phyloP scores from a whole-genome alignment of 2,113 vertebrate genomes.

The Prinia subflava region DNA sequence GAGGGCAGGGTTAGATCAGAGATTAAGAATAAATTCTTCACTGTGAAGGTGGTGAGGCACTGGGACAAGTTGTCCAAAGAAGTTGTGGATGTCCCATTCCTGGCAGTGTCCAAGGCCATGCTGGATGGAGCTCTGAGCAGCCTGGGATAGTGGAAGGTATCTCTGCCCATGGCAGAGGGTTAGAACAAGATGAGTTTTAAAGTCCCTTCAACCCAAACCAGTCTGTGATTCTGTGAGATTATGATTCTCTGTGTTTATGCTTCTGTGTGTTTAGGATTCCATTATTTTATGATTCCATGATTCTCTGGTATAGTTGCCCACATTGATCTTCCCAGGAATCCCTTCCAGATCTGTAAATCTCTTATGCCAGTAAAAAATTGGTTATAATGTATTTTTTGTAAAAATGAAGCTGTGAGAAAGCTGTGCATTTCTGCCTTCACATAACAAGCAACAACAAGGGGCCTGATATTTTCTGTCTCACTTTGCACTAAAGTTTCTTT shows the following conservation, averaged over 20 bases:
- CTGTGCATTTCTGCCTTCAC: not conserved
- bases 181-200: rapidly evolving
- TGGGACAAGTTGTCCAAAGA: not conserved
- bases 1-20: not conserved
- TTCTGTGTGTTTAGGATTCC: not conserved
- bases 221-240: too few species aligned
- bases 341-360: not conserved
- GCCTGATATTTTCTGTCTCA: not conserved
- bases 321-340: not conserved
- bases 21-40: not conserved
- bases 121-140: not conserved
- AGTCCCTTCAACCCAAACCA: not conserved
- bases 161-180: not conserved
- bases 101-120: not conserved
- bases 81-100: not conserved
- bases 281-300: too few species aligned
- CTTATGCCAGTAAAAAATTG: not conserved
- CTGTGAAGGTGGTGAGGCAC: too few species aligned
- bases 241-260: not conserved
- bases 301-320: not conserved
- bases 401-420: not conserved
- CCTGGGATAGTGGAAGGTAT: not conserved
- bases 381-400: not conserved
- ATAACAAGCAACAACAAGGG: not conserved
- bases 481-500: not conserved